phyloP scores from a whole-genome alignment of 2,888 invertebrate species.

The Cephonodes hylas region DNA sequence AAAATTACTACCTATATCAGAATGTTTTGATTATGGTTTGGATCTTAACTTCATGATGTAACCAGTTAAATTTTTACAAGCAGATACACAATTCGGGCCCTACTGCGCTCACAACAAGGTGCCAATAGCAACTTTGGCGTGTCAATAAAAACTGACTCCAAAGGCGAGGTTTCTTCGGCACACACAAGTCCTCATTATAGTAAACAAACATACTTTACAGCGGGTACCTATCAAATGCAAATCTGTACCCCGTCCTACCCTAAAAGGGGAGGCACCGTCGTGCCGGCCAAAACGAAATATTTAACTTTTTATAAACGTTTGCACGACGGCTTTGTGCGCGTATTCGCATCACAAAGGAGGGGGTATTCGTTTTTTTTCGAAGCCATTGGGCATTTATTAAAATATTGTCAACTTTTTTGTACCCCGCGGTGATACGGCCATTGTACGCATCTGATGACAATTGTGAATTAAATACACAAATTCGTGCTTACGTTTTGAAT shows the following conservation, averaged over 20 bases:
- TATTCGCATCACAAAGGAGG: conserved; percentile 57
- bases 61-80: no score
- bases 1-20: no score
- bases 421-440: background rate
- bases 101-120: no score
- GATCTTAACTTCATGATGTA: no score
- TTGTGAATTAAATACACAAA: background rate
- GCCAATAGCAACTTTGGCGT: no score
- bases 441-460: background rate
- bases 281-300: conserved; percentile 45
- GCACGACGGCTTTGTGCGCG: conserved; percentile 62
- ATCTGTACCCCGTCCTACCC: conserved; percentile 40
- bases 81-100: no score
- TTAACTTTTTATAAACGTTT: conserved; percentile 67
- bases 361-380: conserved; percentile 47
- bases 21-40: no score
- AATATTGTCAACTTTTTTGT: conserved; percentile 54
- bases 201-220: conserved; percentile 14
- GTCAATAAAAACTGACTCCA: background rate
- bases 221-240: conserved; percentile 50
- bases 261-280: conserved; percentile 39
- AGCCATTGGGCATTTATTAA: conserved; percentile 63
- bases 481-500: background rate
- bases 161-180: conserved; percentile 17
- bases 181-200: conserved; percentile 17